These are phyloP conservation scores for Papilio machaon DNA, from an alignment of 1,140 invertebrate species.

Conservation along the genomic window DNA sequence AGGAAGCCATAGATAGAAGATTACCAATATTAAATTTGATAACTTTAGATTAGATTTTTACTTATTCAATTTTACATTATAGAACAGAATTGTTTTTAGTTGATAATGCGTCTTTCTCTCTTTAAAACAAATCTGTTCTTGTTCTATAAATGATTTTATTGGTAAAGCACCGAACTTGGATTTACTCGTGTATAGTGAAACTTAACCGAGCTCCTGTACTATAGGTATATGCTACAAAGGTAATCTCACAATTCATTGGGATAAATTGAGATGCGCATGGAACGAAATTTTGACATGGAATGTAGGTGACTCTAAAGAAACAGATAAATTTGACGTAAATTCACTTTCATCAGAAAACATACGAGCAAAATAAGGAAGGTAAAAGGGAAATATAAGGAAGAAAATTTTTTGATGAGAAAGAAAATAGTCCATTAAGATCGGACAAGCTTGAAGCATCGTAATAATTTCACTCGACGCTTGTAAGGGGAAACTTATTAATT, in stretches of 20 bases:
- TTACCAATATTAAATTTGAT: too few species aligned
- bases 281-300: neutral
- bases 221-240: neutral
- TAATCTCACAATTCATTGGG: conserved; percentile 1
- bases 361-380: conserved; percentile 1
- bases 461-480: conserved; percentile 1
- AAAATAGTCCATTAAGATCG: conserved; percentile 12
- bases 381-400: neutral
- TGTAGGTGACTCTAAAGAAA: neutral
- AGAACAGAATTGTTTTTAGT: too few species aligned
- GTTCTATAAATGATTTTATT: neutral
- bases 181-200: neutral
- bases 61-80: too few species aligned
- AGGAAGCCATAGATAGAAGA: too few species aligned
- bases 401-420: conserved; percentile 14
- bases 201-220: neutral
- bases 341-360: neutral
- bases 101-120: too few species aligned
- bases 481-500: conserved; percentile 19
- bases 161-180: neutral
- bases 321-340: neutral
- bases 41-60: too few species aligned
- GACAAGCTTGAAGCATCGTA: conserved; percentile 3
- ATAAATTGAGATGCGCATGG: neutral
- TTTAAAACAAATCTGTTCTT: neutral